Percentiles rank a stretch among this genome's conserved stretches.
Conservation (phyloP, 1,140 invertebrate species). For the Papilio dardanus region DNA sequence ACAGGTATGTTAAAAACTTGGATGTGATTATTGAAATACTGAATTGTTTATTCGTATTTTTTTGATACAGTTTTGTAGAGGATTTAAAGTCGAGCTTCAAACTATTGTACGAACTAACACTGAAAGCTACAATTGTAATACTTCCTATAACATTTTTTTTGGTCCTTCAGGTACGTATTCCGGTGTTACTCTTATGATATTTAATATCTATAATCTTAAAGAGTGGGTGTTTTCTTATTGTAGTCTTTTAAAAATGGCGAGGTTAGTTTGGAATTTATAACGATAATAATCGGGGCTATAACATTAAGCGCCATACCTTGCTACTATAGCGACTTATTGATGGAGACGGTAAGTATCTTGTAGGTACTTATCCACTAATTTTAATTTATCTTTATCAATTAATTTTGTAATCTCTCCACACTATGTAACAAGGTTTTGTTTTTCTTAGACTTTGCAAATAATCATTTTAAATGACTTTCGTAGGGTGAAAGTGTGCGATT, state of each 20-base stretch:
- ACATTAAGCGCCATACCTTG: conserved; percentile 48
- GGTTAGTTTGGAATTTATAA: conserved; percentile 49
- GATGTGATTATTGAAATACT: background rate
- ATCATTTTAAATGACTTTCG: too few species aligned
- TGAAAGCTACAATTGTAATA: conserved; percentile 53
- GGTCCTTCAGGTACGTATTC: conserved; percentile 48
- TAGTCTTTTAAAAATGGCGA: conserved; percentile 47
- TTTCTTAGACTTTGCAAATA: too few species aligned
- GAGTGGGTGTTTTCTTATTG: conserved; percentile 12
- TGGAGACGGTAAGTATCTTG: conserved; percentile 47
- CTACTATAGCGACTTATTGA: conserved; percentile 52
- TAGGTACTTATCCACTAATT: too few species aligned
- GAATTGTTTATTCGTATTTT: conserved; percentile 14
- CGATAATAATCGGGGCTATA: conserved; percentile 44
- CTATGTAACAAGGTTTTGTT: too few species aligned
- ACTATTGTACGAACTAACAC: conserved; percentile 52
- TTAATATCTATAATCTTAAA: background rate
- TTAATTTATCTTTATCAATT: too few species aligned
- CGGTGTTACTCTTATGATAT: background rate
- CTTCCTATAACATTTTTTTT: conserved; percentile 52
- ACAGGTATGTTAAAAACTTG: conserved; percentile 42
- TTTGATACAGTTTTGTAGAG: conserved; percentile 51
- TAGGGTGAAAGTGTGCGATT: conserved; percentile 51
- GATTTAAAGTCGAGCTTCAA: conserved; percentile 47
- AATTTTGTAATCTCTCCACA: too few species aligned